phyloP scores from a whole-genome alignment of 2,797 vertebrate genomes.

The Acomys russatus region DNA sequence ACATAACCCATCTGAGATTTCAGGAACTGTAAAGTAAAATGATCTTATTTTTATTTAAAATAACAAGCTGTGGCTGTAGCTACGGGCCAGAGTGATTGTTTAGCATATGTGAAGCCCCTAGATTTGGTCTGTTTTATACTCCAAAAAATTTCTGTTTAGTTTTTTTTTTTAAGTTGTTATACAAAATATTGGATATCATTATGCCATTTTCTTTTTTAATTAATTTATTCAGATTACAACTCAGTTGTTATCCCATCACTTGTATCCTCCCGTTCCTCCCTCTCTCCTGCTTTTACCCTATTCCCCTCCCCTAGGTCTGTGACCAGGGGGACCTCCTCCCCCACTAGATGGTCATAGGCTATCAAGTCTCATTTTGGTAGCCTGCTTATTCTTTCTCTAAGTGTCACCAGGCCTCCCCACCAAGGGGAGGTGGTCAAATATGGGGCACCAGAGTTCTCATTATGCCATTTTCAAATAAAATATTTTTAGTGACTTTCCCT shows the following conservation, averaged over 20 bases:
- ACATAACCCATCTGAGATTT: background rate
- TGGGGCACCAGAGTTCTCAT: background rate
- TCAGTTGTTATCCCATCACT: no score
- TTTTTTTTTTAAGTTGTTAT: background rate
- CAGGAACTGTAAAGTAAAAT: constrained; percentile 35
- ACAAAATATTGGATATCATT: background rate
- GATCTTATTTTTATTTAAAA: constrained; percentile 20
- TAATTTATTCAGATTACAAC: no score
- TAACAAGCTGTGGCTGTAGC: background rate
- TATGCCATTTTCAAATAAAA: background rate
- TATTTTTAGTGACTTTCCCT: background rate
- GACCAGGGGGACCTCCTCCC: no score
- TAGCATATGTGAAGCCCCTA: background rate
- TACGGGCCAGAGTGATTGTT: background rate
- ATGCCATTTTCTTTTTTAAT: background rate
- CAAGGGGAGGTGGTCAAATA: no score
- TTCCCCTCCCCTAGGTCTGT: no score
- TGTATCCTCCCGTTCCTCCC: no score
- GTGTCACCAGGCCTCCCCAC: no score
- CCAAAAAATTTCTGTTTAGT: background rate
- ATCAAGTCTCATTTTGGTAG: no score
- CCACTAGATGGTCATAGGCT: no score
- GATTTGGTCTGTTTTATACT: background rate
- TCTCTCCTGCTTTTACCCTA: no score
- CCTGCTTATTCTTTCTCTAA: no score